These are phyloP conservation scores for Priapulus caudatus DNA, from an alignment of 2,888 invertebrate species.

Conservation along the genomic window DNA sequence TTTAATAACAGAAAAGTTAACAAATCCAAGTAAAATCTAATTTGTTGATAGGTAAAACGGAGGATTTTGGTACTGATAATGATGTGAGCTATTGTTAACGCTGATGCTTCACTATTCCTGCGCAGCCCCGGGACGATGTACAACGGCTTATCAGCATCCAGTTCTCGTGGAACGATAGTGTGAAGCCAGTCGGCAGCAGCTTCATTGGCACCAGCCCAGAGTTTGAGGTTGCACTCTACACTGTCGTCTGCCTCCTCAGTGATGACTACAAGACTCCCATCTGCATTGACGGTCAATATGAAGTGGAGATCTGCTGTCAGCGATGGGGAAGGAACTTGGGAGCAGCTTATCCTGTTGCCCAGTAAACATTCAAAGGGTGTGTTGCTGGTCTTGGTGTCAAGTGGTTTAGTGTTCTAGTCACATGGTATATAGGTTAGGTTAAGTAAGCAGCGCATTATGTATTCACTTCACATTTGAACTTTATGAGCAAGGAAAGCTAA, in stretches of 20 bases:
- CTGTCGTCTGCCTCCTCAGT: constrained; percentile 29
- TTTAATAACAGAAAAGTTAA: too few species aligned
- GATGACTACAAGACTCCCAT: constrained; percentile 24
- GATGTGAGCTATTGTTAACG: too few species aligned
- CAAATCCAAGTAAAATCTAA: too few species aligned
- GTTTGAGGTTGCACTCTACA: constrained; percentile 38
- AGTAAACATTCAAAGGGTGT: constrained; percentile 69
- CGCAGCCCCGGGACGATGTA: constrained; percentile 30
- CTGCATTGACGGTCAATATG: constrained; percentile 32
- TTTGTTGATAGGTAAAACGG: too few species aligned
- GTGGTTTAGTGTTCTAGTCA: too few species aligned
- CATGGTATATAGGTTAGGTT: too few species aligned
- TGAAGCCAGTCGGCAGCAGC: constrained; percentile 36
- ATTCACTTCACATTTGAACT: too few species aligned
- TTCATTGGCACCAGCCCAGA: constrained; percentile 38
- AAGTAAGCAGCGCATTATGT: too few species aligned
- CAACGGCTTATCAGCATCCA: constrained; percentile 35
- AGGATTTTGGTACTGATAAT: too few species aligned
- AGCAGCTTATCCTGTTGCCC: constrained; percentile 49
- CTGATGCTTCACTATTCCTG: too few species aligned
- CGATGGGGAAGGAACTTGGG: constrained; percentile 29
- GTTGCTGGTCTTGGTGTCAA: too few species aligned
- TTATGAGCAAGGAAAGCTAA: too few species aligned
- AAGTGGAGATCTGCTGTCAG: constrained; percentile 29
- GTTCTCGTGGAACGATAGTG: constrained; percentile 30